phyloP scores from a whole-genome alignment of 2,113 vertebrate species.

The Pogonocichla stellata region DNA sequence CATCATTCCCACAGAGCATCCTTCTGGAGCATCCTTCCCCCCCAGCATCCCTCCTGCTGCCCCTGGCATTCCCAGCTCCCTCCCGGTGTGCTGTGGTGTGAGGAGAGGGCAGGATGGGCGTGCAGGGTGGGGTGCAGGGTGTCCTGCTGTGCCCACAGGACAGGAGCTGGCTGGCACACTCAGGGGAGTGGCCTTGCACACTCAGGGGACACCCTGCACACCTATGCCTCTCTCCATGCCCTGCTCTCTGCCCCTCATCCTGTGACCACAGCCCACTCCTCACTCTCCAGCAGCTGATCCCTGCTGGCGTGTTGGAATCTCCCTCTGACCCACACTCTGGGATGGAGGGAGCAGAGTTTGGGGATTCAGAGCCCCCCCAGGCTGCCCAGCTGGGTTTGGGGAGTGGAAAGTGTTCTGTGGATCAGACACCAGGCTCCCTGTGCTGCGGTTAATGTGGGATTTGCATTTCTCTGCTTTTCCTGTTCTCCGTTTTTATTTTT shows the following conservation, averaged over 20 bases:
- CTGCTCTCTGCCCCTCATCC: background rate
- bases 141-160: background rate
- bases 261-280: background rate
- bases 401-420: rapidly evolving
- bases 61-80: background rate
- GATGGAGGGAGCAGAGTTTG: background rate
- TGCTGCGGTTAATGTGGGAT: background rate
- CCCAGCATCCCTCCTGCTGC: background rate
- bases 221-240: background rate
- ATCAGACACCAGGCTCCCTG: background rate
- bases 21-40: background rate
- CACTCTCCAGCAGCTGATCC: rapidly evolving
- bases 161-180: background rate
- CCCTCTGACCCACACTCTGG: background rate
- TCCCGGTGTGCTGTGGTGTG: rapidly evolving
- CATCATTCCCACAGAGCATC: background rate
- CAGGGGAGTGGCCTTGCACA: background rate
- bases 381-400: background rate
- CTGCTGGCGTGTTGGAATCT: rapidly evolving
- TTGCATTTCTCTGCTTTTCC: background rate
- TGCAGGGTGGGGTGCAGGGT: background rate
- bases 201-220: background rate
- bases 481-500: background rate
- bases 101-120: background rate
- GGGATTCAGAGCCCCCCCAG: background rate